Evolutionary conservation across 2,888 invertebrate genomes (phyloP), one percentile per base, ranked within the genome.

Genomic region (Tenodera sinensis): DNA sequence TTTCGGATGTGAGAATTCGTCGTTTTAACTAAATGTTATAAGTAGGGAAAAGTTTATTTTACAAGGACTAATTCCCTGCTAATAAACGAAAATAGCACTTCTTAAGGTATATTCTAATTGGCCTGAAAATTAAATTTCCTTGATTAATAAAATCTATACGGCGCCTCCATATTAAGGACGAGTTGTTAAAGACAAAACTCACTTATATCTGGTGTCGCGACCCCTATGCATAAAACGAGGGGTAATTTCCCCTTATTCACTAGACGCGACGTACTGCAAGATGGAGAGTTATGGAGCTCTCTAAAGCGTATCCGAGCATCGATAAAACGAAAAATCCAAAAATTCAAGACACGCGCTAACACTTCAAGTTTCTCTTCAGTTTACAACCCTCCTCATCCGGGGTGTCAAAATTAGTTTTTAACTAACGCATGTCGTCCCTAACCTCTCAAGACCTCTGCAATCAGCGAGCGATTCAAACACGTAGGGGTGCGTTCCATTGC

Each of bases 261-360:
- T 71, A 71, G 54, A 28, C 54, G 86, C 42, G 86, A 28, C 86
- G 30, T 54, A 42, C 28, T 28, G 86, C 81, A 86, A 86, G 71
- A 47, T 85, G 71, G 71, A 86, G 86, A 30, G 54, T 20, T 71
- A 71, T 42, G 42, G 12, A 42, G 25, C 86, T n/a, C 86, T 86
- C 28, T 12, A 27, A 20, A 54, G 30, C 27, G 28, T 81, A 81
- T 28, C 86, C 71, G 81, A 86, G 86, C 42, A 30, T 28, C 25
- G 86, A 54, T 86, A 86, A 86, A 86, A 81, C 86, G 86, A 86
- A 81, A 86, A 86, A 86, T 86, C 86, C 86, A 86, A 81, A 86
- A 86, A 86, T 86, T 86, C 86, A 86, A 86, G 86, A 81, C 81
- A 30, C 86, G 42, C 84, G 34, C 42, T 27, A 15, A 42, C 47